These are phyloP conservation scores for Corynorhinus townsendii DNA, from an alignment of 2,113 vertebrate genomes.

Conservation along the genomic window DNA sequence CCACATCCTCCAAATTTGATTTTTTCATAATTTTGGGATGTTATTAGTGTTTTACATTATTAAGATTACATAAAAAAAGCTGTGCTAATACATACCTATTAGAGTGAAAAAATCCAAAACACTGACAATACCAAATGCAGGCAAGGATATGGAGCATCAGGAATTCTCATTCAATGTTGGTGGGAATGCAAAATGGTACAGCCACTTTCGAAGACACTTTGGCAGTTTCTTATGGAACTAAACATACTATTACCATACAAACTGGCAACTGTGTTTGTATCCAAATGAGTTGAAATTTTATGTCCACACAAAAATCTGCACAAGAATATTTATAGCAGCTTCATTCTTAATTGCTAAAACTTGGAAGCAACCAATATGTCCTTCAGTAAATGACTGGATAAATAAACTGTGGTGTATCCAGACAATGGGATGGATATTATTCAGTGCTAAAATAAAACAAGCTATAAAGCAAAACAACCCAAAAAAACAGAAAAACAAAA, in stretches of 20 bases:
- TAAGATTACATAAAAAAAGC: not conserved
- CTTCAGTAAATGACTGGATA: not conserved
- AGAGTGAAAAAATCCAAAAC: not conserved
- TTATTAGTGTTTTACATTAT: not conserved
- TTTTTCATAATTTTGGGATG: not conserved
- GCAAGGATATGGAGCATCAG: not conserved
- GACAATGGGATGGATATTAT: not conserved
- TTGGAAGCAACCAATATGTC: not conserved
- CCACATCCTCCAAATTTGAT: not conserved
- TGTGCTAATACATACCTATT: not conserved
- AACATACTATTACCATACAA: not conserved
- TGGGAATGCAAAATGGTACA: not conserved
- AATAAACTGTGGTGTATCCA: not conserved
- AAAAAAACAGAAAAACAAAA: not conserved
- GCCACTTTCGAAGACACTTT: not conserved
- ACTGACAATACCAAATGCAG: not conserved
- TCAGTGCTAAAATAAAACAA: not conserved
- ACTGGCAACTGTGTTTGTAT: not conserved
- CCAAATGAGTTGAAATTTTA: not conserved
- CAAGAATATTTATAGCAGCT: not conserved
- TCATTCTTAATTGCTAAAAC: not conserved
- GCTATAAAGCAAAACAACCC: not conserved
- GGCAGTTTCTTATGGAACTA: not conserved
- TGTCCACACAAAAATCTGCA: not conserved
- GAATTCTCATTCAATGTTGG: not conserved